Base-by-base conservation (phyloP, 1,140 invertebrate genomes). In the Solen grandis region DNA sequence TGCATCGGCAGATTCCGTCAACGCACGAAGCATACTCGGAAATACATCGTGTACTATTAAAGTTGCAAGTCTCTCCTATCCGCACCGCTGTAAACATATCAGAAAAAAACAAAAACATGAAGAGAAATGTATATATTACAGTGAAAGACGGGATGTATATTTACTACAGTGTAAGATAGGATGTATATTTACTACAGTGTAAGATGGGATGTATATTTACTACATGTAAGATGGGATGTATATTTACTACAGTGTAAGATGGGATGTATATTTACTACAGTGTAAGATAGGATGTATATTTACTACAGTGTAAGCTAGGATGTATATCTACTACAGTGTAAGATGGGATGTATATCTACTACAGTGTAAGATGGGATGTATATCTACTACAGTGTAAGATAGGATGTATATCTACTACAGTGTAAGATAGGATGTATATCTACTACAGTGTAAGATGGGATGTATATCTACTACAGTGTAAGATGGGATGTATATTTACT, bases 11-110 rank as follows among this genome's bases (percentile, higher is more conserved):
- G 0, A 41, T 41, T 3, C 77, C 77, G 8, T 41, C 36, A 10
- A 16, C 35, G 38, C 77, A 80, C 10, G 33, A 31, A 0, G 77
- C 77, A 31, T 63, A 80, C 57, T 65, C 68, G 13, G 77, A 80
- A 50, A 80, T 73, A 65, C 77, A 80, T 10, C 77, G 25, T 29
- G 77, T 72, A 14, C 19, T 46, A n/a, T 54, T 35, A 0, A 46
- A n/a, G 31, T 72, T 33, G 36, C 77, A 80, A 46, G 46, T 25
- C 16, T 80, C 77, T 22, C 68, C 77, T 16, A 80, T 73, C 38
- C 77, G 10, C 0, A 54, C 57, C n/a, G 77, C 77, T 80, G 31
- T 31, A 65, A n/a, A n/a, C n/a, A n/a, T n/a, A n/a, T n/a, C n/a
- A n/a, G n/a, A n/a, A n/a, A n/a, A n/a, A n/a, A n/a, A n/a, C n/a